A percentile compares a stretch with the other conserved stretches of the same genome.
phyloP scores from a whole-genome alignment of 2,113 vertebrate genomes.

The Sander lucioperca region DNA sequence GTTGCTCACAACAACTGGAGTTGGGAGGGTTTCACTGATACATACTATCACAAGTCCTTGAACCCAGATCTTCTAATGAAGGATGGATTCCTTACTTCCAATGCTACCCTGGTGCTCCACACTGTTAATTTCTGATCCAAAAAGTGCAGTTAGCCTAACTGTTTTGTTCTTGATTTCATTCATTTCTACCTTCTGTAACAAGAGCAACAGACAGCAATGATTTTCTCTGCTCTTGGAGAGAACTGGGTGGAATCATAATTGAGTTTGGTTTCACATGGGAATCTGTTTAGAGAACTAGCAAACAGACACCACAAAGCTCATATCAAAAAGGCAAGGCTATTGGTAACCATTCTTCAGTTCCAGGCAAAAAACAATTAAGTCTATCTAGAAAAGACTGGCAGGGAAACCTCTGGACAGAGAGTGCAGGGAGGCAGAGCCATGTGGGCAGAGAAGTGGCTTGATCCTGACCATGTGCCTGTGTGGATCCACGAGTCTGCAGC shows the following conservation, averaged over 20 bases:
- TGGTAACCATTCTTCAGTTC: not conserved
- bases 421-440: not conserved
- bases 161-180: not conserved
- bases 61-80: not conserved
- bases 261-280: conserved; percentile 14
- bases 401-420: not conserved
- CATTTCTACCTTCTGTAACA: not conserved
- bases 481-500: conserved; percentile 40
- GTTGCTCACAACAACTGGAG: not conserved
- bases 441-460: conserved; percentile 18
- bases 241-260: not conserved
- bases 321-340: not conserved
- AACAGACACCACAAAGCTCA: not conserved
- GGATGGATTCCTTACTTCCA: not conserved
- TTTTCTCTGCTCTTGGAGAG: not conserved
- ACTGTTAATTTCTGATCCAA: not conserved
- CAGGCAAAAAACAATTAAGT: not conserved
- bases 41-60: not conserved
- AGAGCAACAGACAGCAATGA: not conserved
- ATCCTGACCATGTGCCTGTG: conserved; percentile 43
- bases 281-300: not conserved
- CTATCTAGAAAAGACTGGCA: not conserved
- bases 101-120: not conserved
- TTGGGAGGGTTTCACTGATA: not conserved
- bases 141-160: not conserved